Evolutionary conservation across 1,140 invertebrate genomes (phyloP).

Genomic region (Laodelphax striatellus): DNA sequence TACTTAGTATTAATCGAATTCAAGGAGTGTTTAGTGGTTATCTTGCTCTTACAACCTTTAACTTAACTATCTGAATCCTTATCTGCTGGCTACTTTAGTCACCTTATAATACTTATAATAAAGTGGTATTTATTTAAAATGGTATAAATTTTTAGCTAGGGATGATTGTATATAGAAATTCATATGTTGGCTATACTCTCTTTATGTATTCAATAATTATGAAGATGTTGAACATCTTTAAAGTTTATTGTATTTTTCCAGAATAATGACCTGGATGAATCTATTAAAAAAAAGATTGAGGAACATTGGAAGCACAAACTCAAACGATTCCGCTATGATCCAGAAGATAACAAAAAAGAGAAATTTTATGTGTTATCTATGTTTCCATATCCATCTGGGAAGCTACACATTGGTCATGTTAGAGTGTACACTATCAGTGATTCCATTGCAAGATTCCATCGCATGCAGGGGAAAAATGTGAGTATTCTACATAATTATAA

Average conservation of each 20-base stretch:
- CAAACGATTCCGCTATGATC: constrained; percentile 29
- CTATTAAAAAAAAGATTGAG: constrained; percentile 51
- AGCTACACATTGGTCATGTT: constrained; percentile 96
- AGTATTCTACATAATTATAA: background rate
- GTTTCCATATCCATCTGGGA: constrained; percentile 56
- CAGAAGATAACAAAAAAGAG: constrained; percentile 25
- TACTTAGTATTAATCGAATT: too few relatives aligned
- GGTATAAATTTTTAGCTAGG: too few relatives aligned
- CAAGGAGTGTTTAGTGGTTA: too few relatives aligned
- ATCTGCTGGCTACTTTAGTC: too few relatives aligned
- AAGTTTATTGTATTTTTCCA: constrained; percentile 6
- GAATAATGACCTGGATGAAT: constrained; percentile 13
- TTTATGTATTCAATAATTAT: background rate
- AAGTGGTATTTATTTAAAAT: too few relatives aligned
- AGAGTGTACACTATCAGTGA: constrained; percentile 95
- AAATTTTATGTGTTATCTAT: constrained; percentile 87
- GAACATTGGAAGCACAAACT: constrained; percentile 52
- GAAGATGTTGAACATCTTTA: too few relatives aligned
- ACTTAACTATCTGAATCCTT: too few relatives aligned
- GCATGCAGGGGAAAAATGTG: constrained; percentile 63
- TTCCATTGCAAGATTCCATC: constrained; percentile 75
- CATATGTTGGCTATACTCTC: too few relatives aligned
- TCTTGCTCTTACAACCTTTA: too few relatives aligned
- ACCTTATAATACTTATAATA: too few relatives aligned
- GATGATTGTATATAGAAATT: too few relatives aligned